Evolutionary conservation across 2,797 vertebrate species (phyloP), one percentile per base, ranked within the genome.

Genomic region (Cottoperca gobio): DNA sequence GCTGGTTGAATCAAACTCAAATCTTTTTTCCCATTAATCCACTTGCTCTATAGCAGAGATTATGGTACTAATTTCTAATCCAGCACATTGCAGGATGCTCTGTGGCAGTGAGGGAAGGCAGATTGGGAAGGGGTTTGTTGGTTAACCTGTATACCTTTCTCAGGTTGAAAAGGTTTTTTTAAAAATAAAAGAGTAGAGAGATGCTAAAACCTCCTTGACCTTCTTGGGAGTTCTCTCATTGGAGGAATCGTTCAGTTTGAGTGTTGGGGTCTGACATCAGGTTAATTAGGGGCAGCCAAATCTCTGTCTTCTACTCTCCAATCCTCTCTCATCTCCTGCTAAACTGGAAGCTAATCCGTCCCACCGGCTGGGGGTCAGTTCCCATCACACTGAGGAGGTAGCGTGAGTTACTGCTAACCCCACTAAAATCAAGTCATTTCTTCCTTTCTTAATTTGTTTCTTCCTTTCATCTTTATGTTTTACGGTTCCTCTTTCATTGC

Each of bases 21-120:
- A 86, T 86, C 86, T 70, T 57, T 79, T 62, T 66, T 31, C 43
- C 66, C 55, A 78, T 72, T 81, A 88, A 90, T 91, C 87, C 70
- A 78, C 63, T 88, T 82, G 76, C 84, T 77, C 60, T 65, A 14
- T 14, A 28, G 49, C 23, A 26, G 62, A 79, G 81, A 88, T 90
- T 88, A 84, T 68, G 31, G 57, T 58, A 24, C 60, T 50, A 21
- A 69, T 31, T 64, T 64, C 39, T 79, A 66, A 75, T 79, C 76
- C 67, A 14, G 65, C 64, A 42, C 14, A 8, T 43, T 14, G 46
- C 21, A 31, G 46, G 40, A 35, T 43, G 61, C 48, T 33, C 16
- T 52, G 67, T 39, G 50, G 39, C 11, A 33, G 9, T 46, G 3
- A 43, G 33, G 5, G 11, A 33, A 39, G 61, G 33, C 8, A 3